These are phyloP conservation scores for Lordiphosa collinella DNA, from an alignment of 1,140 invertebrate genomes.

Conservation along the genomic window DNA sequence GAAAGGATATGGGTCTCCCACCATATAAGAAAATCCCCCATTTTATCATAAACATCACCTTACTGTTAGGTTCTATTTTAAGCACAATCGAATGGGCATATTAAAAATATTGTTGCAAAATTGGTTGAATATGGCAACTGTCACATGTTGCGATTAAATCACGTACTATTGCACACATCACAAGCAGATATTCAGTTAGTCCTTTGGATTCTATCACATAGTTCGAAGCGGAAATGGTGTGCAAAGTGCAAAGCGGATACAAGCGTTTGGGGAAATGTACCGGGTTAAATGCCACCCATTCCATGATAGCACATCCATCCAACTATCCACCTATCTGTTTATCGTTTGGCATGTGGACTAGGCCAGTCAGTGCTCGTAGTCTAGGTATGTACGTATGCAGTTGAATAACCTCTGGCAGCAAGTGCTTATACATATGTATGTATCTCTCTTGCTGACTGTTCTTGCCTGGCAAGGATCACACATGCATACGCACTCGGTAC, in stretches of 20 bases:
- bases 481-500: conserved; percentile 26
- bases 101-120: no score
- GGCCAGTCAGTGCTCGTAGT: conserved; percentile 8
- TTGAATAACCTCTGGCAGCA: conserved; percentile 65
- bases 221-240: conserved; percentile 67
- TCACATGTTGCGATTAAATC: conserved; percentile 2
- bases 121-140: no score
- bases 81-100: no score
- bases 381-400: conserved; percentile 44
- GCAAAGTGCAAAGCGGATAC: conserved; percentile 69
- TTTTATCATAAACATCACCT: no score
- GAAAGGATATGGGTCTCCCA: no score
- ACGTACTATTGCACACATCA: conserved; percentile 21
- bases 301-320: conserved; percentile 28
- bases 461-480: not conserved
- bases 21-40: no score
- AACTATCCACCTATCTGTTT: conserved; percentile 39
- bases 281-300: conserved; percentile 71
- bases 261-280: conserved; percentile 66
- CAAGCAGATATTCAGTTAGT: conserved; percentile 29
- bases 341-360: conserved; percentile 29
- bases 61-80: no score
- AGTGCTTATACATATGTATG: no score
- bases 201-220: conserved; percentile 38
- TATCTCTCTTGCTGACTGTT: no score